Evolutionary conservation across 2,797 vertebrate genomes (phyloP).

Genomic region (Limosa lapponica): DNA sequence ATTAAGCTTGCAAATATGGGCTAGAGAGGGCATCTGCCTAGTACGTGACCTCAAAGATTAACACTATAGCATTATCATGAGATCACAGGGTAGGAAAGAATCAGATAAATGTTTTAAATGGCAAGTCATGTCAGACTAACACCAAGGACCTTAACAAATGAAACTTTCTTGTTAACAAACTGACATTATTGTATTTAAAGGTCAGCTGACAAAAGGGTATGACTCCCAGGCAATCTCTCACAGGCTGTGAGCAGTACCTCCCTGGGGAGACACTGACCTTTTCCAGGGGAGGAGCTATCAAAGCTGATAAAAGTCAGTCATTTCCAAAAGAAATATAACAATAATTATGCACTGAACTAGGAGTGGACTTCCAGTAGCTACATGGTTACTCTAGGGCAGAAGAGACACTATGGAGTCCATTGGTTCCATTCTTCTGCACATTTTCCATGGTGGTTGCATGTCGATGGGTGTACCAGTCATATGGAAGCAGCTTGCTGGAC

Average conservation of each 20-base stretch:
- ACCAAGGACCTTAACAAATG: slow-evolving; percentile 42
- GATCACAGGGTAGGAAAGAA: not conserved
- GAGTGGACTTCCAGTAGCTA: slow-evolving; percentile 6
- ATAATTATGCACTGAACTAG: slow-evolving; percentile 45
- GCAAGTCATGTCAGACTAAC: slow-evolving; percentile 47
- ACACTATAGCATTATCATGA: not conserved
- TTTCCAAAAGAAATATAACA: slow-evolving; percentile 25
- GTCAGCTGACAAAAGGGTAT: slow-evolving; percentile 60
- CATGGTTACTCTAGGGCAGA: not conserved
- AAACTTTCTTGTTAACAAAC: slow-evolving; percentile 64
- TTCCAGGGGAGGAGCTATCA: slow-evolving; percentile 53
- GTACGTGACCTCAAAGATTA: not conserved
- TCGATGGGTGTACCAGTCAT: not conserved
- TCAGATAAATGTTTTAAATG: slow-evolving; percentile 43
- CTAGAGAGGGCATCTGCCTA: not conserved
- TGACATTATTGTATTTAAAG: slow-evolving; percentile 64
- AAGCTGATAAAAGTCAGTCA: slow-evolving; percentile 53
- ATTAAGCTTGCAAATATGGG: not conserved
- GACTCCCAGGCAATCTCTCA: slow-evolving; percentile 30
- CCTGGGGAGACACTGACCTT: slow-evolving; percentile 50
- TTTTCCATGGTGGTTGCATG: not conserved
- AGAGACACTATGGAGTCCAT: accelerated
- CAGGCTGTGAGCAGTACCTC: not conserved
- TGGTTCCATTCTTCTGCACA: not conserved
- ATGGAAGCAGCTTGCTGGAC: not conserved